Base-by-base conservation (phyloP, 2,113 vertebrate genomes). In the Agapornis roseicollis region DNA sequence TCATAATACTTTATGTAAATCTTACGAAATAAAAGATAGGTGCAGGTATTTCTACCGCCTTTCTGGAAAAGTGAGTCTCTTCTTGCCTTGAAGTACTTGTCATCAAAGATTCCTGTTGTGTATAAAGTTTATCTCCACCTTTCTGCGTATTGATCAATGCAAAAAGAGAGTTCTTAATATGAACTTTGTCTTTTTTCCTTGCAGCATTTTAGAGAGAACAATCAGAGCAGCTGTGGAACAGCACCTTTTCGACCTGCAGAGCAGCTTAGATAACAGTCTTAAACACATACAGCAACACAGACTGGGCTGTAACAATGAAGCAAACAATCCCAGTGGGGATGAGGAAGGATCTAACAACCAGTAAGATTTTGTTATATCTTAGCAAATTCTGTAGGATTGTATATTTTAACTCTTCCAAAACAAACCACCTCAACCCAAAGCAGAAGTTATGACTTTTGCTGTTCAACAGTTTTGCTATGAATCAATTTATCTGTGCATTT, bases 211-310 rank as follows among this genome's bases (percentile, higher is more conserved):
- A 89, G 98, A 99, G 96, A 98, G 98, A 98, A 99, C 98, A 95
- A 98, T 99, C 96, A 98, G 99, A 89, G 98, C 98, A 95, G 99
- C 99, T 85, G 99, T 99, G 96, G 98, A 99, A 97, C 99, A 99
- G 95, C 99, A 99, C 94, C 98, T 99, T 94, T 98, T 98, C 17
- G 98, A 99, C 90, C 98, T 99, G 95, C 98, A 99, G 97, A 99
- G 98, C 97, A 99, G 98, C 97, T 98, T 99, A 96, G 98, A 98
- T 97, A 98, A 98, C 6, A 98, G 99, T 97, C 97, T 98, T 70
- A 98, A 98, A 94, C 97, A 97, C 39, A 94, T 97, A 93, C 97
- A 98, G 56, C 97, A 98, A 35, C 97, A 97, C 84, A 96, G 80
- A 92, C 92, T 97, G 96, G 94, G 97, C 95, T 98, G 95, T 96